These are phyloP conservation scores for Carapus acus DNA, from an alignment of 2,797 vertebrate species.

Conservation along the genomic window DNA sequence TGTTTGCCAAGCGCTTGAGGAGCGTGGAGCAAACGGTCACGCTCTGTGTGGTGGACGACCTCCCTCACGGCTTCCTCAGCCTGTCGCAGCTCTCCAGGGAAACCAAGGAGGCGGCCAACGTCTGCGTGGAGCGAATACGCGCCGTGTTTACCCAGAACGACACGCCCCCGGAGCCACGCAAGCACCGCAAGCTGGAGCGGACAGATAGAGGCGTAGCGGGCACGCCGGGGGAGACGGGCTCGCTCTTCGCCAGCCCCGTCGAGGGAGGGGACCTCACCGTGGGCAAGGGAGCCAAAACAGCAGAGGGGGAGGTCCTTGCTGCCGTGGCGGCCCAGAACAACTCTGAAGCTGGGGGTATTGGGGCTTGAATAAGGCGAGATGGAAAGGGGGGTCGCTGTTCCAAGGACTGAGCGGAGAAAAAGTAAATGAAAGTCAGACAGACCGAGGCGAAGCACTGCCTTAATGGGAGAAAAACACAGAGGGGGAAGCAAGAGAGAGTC, in stretches of 20 bases:
- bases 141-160: conserved; percentile 67
- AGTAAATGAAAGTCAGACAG: conserved; percentile 40
- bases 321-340: conserved; percentile 54
- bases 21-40: conserved; percentile 76
- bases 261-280: conserved; percentile 40
- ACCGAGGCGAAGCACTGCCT: conserved; percentile 29
- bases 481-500: conserved; percentile 7
- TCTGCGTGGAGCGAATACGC: conserved; percentile 80
- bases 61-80: conserved; percentile 91
- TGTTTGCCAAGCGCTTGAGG: conserved; percentile 85
- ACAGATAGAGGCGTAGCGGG: conserved; percentile 49
- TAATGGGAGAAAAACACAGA: conserved; percentile 8
- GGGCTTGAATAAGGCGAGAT: conserved; percentile 45
- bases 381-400: conserved; percentile 17
- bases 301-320: conserved; percentile 42
- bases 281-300: conserved; percentile 31
- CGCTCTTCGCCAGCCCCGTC: conserved; percentile 39
- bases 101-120: conserved; percentile 76
- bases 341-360: conserved; percentile 56
- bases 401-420: conserved; percentile 18
- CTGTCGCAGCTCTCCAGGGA: conserved; percentile 82
- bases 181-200: conserved; percentile 78
- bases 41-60: conserved; percentile 83
- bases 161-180: conserved; percentile 60
- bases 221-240: conserved; percentile 33